Base-by-base conservation (phyloP, 1,140 invertebrate species). In the Meloidogyne chitwoodi region DNA sequence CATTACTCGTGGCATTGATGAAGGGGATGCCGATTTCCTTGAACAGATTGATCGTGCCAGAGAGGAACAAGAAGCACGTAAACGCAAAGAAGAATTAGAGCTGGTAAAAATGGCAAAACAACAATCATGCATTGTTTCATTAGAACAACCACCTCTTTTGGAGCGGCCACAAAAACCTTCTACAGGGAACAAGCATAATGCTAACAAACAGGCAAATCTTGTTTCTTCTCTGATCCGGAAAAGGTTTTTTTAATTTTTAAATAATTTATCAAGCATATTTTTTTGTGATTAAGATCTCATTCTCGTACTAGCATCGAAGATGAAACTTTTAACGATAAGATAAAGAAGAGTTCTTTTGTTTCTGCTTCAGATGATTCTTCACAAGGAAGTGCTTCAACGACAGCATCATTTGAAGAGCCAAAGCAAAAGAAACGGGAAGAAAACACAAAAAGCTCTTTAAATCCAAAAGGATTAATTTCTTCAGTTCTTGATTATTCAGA, bases 121-220 rank as follows among this genome's bases (percentile, higher is more conserved):
- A 27, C 41, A 56, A 10, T 24, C n/a, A n/a, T 6, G 4, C 10
- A 8, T 29, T 6, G 5, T 62, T 22, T 26, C 31, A 41, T 22
- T 44, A 10, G 68, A 70, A 70, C 68, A 34, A 10, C 69, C 69
- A 19, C 44, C 48, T 14, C 22, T 72, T n/a, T 22, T 73, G n/a
- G 71, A 73, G 11, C 61, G 56, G 26, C 71, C 71, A 22, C 71
- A 73, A 73, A 73, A 73, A 73, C 56, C 56, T 10, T 29, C 10
- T 19, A 11, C 56, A 12, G 19, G 29, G 8, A 56, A 56, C 12
- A 56, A 56, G 10, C 2, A 56, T n/a, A 56, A 6, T n/a, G 19
- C 48, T n/a, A 73, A 64, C 5, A 73, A 38, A 63, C 71, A 64
- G 24, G 71, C 22, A 11, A 34, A 29, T 34, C 56, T 73, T 22